Evolutionary conservation across 2,888 invertebrate species (phyloP), one percentile per base, ranked within the genome.

Genomic region (Polyploca ridens): DNA sequence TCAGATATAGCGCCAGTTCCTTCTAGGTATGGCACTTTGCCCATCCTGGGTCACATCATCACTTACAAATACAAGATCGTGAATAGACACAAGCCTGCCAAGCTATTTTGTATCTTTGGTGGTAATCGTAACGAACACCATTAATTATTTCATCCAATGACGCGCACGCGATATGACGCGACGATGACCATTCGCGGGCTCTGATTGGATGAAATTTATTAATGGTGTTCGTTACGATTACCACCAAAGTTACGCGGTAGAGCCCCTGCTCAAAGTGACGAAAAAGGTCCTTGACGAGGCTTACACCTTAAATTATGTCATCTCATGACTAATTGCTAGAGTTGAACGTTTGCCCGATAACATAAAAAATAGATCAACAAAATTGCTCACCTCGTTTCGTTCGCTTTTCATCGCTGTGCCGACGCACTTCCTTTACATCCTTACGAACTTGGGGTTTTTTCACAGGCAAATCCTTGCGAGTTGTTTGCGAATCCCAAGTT

Each of bases 401-500:
- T 61, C 91, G 85, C 66, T 89, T 86, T 33, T 91, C 92, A 62
- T 91, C 92, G 64, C 83, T 88, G 67, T 72, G 81, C 62, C 86
- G 86, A 38, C 88, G 84, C n/a, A 87, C 72, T 33, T 91, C 90
- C 69, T 88, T 54, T 19, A 54, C 89, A 57, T 88, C 86, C 68
- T 87, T 89, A 11, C 76, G 77, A 49, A 67, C 62, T 63, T 70
- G 69, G 5, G 66, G 65, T 69, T 85, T 91, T 65, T 84, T 88
- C 6, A 66, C 62, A 0, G 76, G 57, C 59, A 88, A 87, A 67
- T 87, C 89, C 72, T 79, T 86, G 44, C 72, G 74, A 6, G 78
- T 73, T n/a, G 79, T 81, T 66, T 90, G 88, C 1, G 95, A 90
- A 19, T 95, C 89, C 95, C 94, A 95, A 63, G 96, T 95, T 79